A percentile compares a stretch with the other conserved stretches of the same genome.
These are phyloP conservation scores for Napeogenes sylphis DNA, from an alignment of 2,888 invertebrate species.

Conservation along the genomic window DNA sequence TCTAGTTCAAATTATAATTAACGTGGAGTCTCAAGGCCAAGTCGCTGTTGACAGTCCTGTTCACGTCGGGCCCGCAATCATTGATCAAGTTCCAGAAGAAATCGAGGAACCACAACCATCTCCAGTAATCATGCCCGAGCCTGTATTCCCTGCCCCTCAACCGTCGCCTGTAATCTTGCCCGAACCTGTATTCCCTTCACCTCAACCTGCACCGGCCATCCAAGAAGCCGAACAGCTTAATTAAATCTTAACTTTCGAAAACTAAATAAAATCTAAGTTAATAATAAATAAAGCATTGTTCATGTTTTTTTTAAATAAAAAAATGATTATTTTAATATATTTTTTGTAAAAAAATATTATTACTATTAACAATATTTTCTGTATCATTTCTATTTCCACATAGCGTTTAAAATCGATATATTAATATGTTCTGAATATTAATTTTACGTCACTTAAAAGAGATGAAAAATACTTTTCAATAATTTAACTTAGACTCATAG, in stretches of 20 bases:
- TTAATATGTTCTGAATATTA: too few species aligned
- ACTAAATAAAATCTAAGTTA: too few species aligned
- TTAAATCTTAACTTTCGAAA: not conserved
- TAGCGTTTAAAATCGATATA: too few species aligned
- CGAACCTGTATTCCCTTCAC: constrained; percentile 5
- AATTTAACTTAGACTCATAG: too few species aligned
- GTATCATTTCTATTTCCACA: too few species aligned
- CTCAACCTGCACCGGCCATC: constrained; percentile 1
- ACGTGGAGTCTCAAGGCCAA: constrained; percentile 15
- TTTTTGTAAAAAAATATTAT: too few species aligned
- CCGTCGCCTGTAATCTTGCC: not conserved
- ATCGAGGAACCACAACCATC: constrained; percentile 7
- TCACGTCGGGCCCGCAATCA: not conserved
- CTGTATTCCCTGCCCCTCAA: not conserved
- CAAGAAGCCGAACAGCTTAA: constrained; percentile 5
- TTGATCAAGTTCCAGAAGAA: constrained; percentile 5
- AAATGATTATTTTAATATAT: too few species aligned
- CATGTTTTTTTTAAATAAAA: too few species aligned
- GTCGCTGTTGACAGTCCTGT: constrained; percentile 1
- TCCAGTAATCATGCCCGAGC: not conserved
- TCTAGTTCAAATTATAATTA: constrained; percentile 19
- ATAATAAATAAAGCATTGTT: too few species aligned
- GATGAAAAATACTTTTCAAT: too few species aligned
- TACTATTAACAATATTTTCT: too few species aligned
- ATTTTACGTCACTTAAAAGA: too few species aligned